Evolutionary conservation across 2,888 invertebrate genomes (phyloP).

Genomic region (Diabrotica balteata): DNA sequence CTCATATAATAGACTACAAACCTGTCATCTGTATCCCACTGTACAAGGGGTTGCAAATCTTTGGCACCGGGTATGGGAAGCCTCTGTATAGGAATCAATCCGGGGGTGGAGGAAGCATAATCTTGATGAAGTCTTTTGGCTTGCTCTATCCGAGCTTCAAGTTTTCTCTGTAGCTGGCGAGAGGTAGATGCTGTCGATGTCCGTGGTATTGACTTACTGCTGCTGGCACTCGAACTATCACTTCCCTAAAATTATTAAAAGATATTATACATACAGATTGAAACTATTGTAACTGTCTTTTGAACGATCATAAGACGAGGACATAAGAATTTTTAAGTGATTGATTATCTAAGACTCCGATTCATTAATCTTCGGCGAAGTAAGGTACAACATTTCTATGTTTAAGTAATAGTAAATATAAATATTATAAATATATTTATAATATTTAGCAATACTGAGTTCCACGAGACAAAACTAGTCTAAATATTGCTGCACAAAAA

Average conservation of each 20-base stretch:
- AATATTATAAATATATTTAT: no score
- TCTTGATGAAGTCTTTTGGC: slow-evolving; percentile 60
- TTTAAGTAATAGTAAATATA: no score
- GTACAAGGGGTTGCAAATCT: slow-evolving; percentile 66
- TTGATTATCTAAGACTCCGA: no score
- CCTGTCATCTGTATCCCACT: slow-evolving; percentile 68
- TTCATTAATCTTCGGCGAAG: no score
- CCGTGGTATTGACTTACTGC: slow-evolving; percentile 54
- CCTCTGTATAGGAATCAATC: slow-evolving; percentile 63
- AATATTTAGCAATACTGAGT: no score
- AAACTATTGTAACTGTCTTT: no score
- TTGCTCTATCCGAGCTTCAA: slow-evolving; percentile 60
- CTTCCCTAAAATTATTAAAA: slow-evolving; percentile 48
- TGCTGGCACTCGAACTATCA: slow-evolving; percentile 56
- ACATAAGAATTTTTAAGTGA: no score
- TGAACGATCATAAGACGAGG: no score
- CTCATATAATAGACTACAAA: slow-evolving; percentile 32
- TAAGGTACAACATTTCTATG: no score
- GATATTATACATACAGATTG: neutral
- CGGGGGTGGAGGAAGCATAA: slow-evolving; percentile 55
- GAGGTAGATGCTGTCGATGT: slow-evolving; percentile 47
- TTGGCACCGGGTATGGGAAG: slow-evolving; percentile 61
- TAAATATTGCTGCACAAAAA: no score
- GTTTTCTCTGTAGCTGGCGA: slow-evolving; percentile 55
- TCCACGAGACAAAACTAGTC: no score